phyloP scores from a whole-genome alignment of 1,140 invertebrate species.

The Schlechtendalia chinensis region DNA sequence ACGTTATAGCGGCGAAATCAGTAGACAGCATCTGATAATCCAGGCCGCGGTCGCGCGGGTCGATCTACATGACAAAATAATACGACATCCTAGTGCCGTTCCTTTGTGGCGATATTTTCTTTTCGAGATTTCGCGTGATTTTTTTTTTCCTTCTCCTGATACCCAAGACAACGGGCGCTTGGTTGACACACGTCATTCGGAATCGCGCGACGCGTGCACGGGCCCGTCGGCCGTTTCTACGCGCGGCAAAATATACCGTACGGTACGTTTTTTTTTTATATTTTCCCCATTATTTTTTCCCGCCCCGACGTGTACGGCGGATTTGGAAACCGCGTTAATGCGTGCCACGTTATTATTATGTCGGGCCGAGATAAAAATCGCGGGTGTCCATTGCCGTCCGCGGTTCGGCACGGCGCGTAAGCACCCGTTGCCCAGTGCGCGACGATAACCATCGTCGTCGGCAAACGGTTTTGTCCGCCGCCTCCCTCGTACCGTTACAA shows the following conservation, averaged over 20 bases:
- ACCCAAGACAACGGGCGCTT: conserved; percentile 2
- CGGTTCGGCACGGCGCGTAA: background rate
- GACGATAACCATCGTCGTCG: conserved; percentile 35
- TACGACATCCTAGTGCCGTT: conserved; percentile 15
- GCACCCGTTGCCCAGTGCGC: background rate
- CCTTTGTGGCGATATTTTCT: conserved; percentile 33
- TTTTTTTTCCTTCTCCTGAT: background rate
- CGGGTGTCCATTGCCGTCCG: conserved; percentile 14
- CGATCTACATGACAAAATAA: conserved; percentile 49
- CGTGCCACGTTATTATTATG: background rate
- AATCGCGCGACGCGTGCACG: background rate
- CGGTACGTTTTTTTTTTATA: too few relatives aligned
- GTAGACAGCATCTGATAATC: conserved; percentile 38
- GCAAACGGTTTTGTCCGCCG: background rate
- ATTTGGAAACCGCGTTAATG: conserved; percentile 38
- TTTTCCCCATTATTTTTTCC: background rate
- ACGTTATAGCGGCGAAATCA: background rate
- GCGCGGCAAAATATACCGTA: background rate
- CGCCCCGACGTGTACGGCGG: background rate
- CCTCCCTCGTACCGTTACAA: background rate
- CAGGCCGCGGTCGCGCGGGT: conserved; percentile 19
- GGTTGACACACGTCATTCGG: background rate
- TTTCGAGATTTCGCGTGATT: background rate
- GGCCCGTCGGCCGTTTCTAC: background rate
- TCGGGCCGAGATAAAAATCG: conserved; percentile 1